phyloP scores from a whole-genome alignment of 2,888 invertebrate species.

The Plagodis pulveraria region DNA sequence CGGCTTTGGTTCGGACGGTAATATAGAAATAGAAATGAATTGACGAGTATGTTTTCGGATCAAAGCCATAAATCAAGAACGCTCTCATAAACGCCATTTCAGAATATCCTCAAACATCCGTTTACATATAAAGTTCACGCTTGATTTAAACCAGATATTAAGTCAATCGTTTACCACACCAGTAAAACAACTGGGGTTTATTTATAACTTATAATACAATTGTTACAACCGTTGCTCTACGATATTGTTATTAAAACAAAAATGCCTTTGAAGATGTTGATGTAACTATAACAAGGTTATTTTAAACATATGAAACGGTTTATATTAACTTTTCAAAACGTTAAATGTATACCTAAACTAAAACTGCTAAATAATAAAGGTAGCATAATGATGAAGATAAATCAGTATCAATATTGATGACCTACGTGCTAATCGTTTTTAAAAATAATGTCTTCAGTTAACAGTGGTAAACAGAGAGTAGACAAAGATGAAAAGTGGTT shows the following conservation, averaged over 20 bases:
- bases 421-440: too few species aligned
- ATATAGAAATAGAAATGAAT: neutral
- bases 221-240: neutral
- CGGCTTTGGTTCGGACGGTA: too few species aligned
- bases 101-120: slow-evolving; percentile 3
- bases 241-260: neutral
- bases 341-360: too few species aligned
- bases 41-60: slow-evolving; percentile 9
- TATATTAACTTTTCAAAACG: too few species aligned
- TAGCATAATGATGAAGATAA: too few species aligned
- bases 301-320: too few species aligned
- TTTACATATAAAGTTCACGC: slow-evolving; percentile 11
- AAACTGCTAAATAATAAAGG: too few species aligned
- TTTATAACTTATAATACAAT: neutral
- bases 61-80: slow-evolving; percentile 17
- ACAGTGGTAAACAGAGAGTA: too few species aligned
- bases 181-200: slow-evolving; percentile 1
- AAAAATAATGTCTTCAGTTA: too few species aligned
- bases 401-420: too few species aligned
- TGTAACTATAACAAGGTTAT: slow-evolving; percentile 1
- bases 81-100: slow-evolving; percentile 19
- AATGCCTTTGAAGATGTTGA: slow-evolving; percentile 17
- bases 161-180: slow-evolving; percentile 13
- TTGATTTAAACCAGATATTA: slow-evolving; percentile 20
- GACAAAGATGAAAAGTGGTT: too few species aligned